Percentiles rank a stretch among this genome's conserved stretches.
phyloP scores from a whole-genome alignment of 2,113 vertebrate genomes.

The Oenanthe melanoleuca region DNA sequence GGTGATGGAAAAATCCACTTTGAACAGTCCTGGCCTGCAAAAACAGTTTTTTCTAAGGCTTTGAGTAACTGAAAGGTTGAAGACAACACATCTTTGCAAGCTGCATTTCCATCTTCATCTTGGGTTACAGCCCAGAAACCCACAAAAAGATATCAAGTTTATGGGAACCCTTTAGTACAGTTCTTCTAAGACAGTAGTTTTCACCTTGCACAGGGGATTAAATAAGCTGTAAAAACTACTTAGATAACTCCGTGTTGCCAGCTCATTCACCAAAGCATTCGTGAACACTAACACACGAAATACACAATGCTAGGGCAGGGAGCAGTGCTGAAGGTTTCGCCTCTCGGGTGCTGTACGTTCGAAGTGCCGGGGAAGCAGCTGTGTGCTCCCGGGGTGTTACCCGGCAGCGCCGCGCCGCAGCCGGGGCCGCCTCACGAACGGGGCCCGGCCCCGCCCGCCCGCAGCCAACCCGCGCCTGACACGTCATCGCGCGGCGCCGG shows the following conservation, averaged over 20 bases:
- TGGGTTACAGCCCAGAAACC: accelerated
- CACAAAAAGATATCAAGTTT: background rate
- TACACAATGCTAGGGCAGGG: no score
- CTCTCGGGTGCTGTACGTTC: accelerated
- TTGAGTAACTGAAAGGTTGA: background rate
- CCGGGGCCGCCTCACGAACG: no score
- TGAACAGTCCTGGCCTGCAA: background rate
- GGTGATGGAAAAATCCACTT: background rate
- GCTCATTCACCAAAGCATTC: background rate
- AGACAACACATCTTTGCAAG: accelerated
- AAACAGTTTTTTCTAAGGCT: background rate
- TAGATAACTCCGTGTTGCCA: background rate
- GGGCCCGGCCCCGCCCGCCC: no score
- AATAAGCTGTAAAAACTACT: background rate
- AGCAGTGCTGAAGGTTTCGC: accelerated
- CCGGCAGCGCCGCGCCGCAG: no score
- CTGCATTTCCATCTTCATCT: background rate
- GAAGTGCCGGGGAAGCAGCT: accelerated
- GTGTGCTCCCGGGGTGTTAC: no score
- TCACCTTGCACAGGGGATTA: background rate
- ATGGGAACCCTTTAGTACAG: background rate
- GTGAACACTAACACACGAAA: background rate
- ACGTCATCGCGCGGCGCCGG: no score
- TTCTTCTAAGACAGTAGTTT: background rate
- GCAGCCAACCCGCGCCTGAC: no score